Evolutionary conservation across 2,113 vertebrate species (phyloP), one percentile per base, ranked within the genome.

Genomic region (Phalacrocorax aristotelis): DNA sequence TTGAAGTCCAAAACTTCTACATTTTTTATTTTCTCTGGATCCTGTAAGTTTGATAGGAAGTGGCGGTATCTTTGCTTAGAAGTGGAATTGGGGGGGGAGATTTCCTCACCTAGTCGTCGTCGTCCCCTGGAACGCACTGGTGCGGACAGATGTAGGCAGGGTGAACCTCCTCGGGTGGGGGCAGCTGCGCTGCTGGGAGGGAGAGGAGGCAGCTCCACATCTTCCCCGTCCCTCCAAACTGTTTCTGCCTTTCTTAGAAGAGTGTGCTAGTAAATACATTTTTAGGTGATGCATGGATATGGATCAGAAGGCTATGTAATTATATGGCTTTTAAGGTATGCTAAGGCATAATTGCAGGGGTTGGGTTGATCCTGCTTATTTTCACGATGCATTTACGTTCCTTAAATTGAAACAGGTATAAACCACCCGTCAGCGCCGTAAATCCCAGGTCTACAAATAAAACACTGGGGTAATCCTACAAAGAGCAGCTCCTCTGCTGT

Each of bases 361-460:
- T 26, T 62, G 58, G 20, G 48, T 49, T 64, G 30, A 49, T 79
- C 19, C 29, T 58, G 8, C 34, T 70, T 70, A 11, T 61, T 83
- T 58, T 77, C 80, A 74, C 0, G 0, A 30, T 62, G 42, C 30
- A 11, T 57, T 71, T 69, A 27, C 11, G 10, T 55, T 65, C n/a
- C 27, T 42, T 65, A 32, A 42, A 27, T n/a, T 44, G 44, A 89
- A 69, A 34, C 30, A n/a, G 6, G 13, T 44, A n/a, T 58, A 91
- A 85, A 68, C 21, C 5, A 30, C 58, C 38, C 3, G 0, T 13
- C 76, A 58, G 55, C 2, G 0, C 49, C 1, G 0, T 57, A 54
- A 89, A 92, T 74, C 72, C 29, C 55, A 91, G 34, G 58, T 52
- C 49, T 86, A 30, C 4, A 2, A 52, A 9, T 34, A 2, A 38